Percentiles rank a stretch among this genome's conserved stretches.
Evolutionary conservation across 2,888 invertebrate genomes (phyloP).

Genomic region (Lymantria dispar): DNA sequence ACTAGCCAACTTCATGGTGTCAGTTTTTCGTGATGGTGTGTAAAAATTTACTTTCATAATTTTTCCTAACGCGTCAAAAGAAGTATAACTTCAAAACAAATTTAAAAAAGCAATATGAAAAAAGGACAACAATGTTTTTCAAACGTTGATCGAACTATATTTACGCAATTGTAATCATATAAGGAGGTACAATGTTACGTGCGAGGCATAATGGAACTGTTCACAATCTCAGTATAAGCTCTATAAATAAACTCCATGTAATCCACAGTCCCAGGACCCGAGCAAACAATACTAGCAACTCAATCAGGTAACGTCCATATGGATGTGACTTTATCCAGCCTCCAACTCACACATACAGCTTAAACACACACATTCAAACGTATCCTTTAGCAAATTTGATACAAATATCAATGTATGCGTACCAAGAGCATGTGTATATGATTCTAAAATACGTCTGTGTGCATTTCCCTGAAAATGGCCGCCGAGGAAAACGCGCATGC

Average conservation of each 20-base stretch:
- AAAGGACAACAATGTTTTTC: not conserved
- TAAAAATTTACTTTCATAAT: too few species aligned
- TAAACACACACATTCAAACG: constrained; percentile 29
- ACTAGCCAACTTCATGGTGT: too few species aligned
- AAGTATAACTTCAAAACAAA: too few species aligned
- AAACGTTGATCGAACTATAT: not conserved
- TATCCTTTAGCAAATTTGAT: constrained; percentile 54
- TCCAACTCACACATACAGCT: constrained; percentile 54
- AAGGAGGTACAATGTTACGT: constrained; percentile 6
- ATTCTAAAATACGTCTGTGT: constrained; percentile 39
- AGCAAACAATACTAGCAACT: constrained; percentile 39
- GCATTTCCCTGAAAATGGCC: constrained; percentile 73
- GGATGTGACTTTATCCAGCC: constrained; percentile 61
- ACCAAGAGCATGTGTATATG: constrained; percentile 15
- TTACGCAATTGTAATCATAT: not conserved
- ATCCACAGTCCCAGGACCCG: constrained; percentile 20
- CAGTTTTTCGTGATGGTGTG: too few species aligned
- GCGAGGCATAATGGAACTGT: constrained; percentile 30
- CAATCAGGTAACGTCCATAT: constrained; percentile 43
- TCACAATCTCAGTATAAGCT: constrained; percentile 30
- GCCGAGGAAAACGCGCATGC: constrained; percentile 62
- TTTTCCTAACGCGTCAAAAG: too few species aligned
- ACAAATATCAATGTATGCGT: constrained; percentile 39
- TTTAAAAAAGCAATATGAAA: too few species aligned
- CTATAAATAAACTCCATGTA: constrained; percentile 23